phyloP scores from a whole-genome alignment of 2,797 vertebrate genomes.

The Epinephelus malabaricus region DNA sequence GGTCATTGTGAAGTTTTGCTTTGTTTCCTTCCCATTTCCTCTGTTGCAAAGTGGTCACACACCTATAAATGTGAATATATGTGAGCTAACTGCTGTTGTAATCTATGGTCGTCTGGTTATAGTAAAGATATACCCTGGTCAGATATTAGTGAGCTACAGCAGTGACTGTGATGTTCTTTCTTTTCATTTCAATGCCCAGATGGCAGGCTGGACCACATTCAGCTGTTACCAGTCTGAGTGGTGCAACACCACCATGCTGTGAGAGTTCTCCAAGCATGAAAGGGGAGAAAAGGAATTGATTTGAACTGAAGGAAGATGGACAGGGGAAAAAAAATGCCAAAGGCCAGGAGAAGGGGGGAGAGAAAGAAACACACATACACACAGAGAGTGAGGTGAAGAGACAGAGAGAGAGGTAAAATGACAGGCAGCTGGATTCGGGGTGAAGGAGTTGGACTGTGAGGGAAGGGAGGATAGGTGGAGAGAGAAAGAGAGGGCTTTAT shows the following conservation, averaged over 20 bases:
- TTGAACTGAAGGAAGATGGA: slow-evolving; percentile 48
- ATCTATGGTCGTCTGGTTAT: slow-evolving; percentile 35
- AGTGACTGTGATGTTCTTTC: slow-evolving; percentile 1
- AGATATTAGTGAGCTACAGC: slow-evolving; percentile 11
- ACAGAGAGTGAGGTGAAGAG: slow-evolving; percentile 18
- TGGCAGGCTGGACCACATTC: slow-evolving; percentile 52
- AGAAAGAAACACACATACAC: not conserved
- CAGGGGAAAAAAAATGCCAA: slow-evolving; percentile 38
- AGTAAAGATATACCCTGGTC: slow-evolving; percentile 10
- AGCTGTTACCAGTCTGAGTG: slow-evolving; percentile 38
- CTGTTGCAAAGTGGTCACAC: slow-evolving; percentile 10
- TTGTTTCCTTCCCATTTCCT: not conserved
- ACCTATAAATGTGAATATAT: slow-evolving; percentile 12
- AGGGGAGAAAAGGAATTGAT: slow-evolving; percentile 39
- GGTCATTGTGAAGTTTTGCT: not conserved
- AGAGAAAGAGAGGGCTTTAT: slow-evolving; percentile 63
- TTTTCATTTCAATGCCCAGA: slow-evolving; percentile 43
- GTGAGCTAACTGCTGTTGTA: slow-evolving; percentile 1
- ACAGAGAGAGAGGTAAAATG: slow-evolving; percentile 22
- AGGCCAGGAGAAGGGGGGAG: slow-evolving; percentile 9
- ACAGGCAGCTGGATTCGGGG: slow-evolving; percentile 48
- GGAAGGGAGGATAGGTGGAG: slow-evolving; percentile 33
- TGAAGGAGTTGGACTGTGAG: slow-evolving; percentile 47
- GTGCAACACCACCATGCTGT: slow-evolving; percentile 50
- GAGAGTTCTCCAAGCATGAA: slow-evolving; percentile 58